Conservation (phyloP, 2,797 vertebrate species). For the Chiroxiphia lanceolata region DNA sequence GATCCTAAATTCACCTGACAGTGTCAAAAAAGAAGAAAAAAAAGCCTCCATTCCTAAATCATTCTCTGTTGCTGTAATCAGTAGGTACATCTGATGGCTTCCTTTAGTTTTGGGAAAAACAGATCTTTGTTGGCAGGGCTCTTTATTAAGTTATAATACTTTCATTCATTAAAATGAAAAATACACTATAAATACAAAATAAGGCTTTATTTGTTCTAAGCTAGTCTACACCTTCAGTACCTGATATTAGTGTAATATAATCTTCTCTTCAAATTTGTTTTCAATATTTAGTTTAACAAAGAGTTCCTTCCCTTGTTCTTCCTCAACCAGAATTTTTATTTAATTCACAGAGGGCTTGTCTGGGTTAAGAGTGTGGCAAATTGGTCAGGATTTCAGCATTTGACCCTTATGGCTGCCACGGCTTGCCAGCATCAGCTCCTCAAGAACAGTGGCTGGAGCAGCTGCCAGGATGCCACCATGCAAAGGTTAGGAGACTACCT, state of each 20-base stretch:
- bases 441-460: background rate
- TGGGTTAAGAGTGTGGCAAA: background rate
- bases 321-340: background rate
- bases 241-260: background rate
- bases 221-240: background rate
- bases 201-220: background rate
- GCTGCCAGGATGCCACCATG: background rate
- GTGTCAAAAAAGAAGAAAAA: background rate
- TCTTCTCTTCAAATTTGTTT: slow-evolving; percentile 15
- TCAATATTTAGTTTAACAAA: background rate
- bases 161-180: slow-evolving; percentile 1
- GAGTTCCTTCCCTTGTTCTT: background rate
- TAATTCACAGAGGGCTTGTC: background rate
- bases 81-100: background rate
- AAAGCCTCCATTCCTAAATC: background rate
- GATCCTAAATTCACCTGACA: slow-evolving; percentile 1
- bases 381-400: background rate
- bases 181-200: background rate
- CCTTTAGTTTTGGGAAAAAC: background rate
- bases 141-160: background rate
- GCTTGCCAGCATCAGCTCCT: background rate
- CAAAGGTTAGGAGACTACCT: slow-evolving; percentile 18
- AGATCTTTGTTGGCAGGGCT: background rate
- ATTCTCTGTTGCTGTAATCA: background rate
- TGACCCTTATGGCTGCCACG: background rate